A percentile compares a stretch with the other conserved stretches of the same genome.
Evolutionary conservation across 2,888 invertebrate species (phyloP).

Genomic region (Tetrapedia diversipes): DNA sequence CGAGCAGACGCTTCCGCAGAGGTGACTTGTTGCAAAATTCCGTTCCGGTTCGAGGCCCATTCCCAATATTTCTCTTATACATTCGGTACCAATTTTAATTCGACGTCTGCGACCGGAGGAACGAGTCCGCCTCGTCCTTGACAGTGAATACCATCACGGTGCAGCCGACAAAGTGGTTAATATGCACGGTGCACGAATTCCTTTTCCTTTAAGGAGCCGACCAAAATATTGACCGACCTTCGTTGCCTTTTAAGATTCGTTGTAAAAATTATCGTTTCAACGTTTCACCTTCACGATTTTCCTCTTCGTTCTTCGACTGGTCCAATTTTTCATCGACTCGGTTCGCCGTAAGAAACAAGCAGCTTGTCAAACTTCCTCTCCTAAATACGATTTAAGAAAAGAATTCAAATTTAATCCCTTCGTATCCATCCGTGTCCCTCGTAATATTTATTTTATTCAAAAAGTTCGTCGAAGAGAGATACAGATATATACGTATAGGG

Average conservation of each 20-base stretch:
- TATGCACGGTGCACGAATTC: slow-evolving; percentile 32
- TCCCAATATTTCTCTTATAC: slow-evolving; percentile 13
- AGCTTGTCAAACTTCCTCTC: too few species aligned
- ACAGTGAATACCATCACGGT: slow-evolving; percentile 35
- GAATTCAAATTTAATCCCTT: too few species aligned
- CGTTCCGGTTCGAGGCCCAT: neutral
- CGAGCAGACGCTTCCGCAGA: too few species aligned
- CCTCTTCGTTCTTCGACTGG: too few species aligned
- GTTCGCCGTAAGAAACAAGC: too few species aligned
- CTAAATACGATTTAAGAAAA: too few species aligned
- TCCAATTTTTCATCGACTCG: too few species aligned
- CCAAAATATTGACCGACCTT: slow-evolving; percentile 21
- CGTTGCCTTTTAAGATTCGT: too few species aligned
- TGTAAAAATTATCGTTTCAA: too few species aligned
- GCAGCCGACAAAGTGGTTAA: slow-evolving; percentile 41
- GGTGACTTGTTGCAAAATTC: neutral
- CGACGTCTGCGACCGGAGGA: slow-evolving; percentile 15
- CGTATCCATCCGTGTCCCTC: too few species aligned
- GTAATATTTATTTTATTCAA: neutral
- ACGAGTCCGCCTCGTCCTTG: slow-evolving; percentile 38
- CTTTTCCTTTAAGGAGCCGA: slow-evolving; percentile 18
- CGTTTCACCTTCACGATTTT: too few species aligned
- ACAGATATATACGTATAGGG: too few species aligned
- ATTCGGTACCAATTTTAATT: slow-evolving; percentile 18
- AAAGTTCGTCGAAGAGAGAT: neutral